These are phyloP conservation scores for Oxytorus armatus DNA, from an alignment of 2,888 invertebrate species.

Conservation along the genomic window DNA sequence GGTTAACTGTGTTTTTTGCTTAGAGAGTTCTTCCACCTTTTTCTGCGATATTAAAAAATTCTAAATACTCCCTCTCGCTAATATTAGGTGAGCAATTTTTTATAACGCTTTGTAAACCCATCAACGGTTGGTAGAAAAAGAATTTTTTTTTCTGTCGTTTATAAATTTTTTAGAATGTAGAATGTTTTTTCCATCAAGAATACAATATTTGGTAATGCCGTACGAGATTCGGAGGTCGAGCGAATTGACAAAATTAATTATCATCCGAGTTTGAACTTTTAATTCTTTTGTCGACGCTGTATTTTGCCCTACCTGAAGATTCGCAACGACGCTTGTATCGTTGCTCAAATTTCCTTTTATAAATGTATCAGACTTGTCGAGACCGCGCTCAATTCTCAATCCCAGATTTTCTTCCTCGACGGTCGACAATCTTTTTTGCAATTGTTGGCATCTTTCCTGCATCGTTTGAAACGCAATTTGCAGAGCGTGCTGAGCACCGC, in stretches of 20 bases:
- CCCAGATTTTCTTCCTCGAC: slow-evolving; percentile 92
- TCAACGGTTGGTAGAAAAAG: too few species aligned
- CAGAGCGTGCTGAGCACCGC: slow-evolving; percentile 86
- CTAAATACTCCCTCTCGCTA: too few species aligned
- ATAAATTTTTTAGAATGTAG: too few species aligned
- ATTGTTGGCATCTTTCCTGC: slow-evolving; percentile 91
- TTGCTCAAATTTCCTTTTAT: slow-evolving; percentile 60
- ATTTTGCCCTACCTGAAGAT: slow-evolving; percentile 71
- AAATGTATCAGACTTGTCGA: slow-evolving; percentile 68
- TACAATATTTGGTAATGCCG: too few species aligned
- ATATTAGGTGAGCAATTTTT: neutral
- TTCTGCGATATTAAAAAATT: slow-evolving; percentile 86
- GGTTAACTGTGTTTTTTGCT: slow-evolving; percentile 91
- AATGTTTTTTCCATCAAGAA: too few species aligned
- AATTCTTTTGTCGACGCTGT: too few species aligned
- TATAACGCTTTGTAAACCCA: too few species aligned
- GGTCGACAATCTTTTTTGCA: slow-evolving; percentile 89
- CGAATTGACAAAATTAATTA: too few species aligned
- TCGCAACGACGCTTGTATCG: slow-evolving; percentile 69
- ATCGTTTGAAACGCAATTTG: slow-evolving; percentile 92
- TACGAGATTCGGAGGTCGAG: too few species aligned
- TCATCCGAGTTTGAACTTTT: too few species aligned
- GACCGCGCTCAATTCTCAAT: slow-evolving; percentile 85
- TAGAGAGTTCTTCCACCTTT: slow-evolving; percentile 89
- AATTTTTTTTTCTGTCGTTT: too few species aligned